These are phyloP conservation scores for Distichodus sexfasciatus DNA, from an alignment of 2,797 vertebrate species.

Conservation along the genomic window DNA sequence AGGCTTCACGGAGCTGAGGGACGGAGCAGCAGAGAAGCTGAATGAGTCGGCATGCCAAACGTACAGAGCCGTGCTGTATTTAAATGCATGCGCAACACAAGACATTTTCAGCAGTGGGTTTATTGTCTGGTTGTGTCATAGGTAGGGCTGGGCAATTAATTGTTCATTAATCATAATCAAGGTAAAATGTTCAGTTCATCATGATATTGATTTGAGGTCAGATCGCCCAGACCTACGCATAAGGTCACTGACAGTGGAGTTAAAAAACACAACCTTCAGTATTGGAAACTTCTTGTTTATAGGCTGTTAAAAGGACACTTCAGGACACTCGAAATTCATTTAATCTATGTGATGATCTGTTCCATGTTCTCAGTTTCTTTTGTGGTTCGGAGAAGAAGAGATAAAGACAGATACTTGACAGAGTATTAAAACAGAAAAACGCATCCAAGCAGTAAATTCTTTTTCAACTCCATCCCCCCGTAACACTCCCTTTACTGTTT, in stretches of 20 bases:
- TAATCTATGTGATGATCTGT: background rate
- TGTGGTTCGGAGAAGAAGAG: background rate
- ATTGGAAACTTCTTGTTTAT: background rate
- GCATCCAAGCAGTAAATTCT: background rate
- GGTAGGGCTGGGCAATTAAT: no score
- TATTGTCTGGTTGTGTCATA: background rate
- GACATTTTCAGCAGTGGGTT: background rate
- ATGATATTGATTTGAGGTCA: no score
- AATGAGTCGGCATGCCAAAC: conserved; percentile 42
- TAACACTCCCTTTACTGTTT: background rate
- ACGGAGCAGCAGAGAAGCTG: conserved; percentile 49
- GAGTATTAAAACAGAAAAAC: background rate
- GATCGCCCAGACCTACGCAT: no score
- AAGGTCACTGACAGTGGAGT: no score
- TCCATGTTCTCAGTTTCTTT: background rate
- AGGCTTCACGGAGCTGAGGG: conserved; percentile 41
- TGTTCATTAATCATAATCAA: no score
- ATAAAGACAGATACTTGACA: background rate
- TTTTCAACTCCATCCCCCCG: background rate
- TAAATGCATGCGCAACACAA: no score
- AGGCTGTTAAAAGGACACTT: background rate
- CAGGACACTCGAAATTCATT: background rate
- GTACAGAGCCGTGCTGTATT: background rate
- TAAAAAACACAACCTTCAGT: background rate
- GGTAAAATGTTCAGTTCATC: no score